Evolutionary conservation across 1,140 invertebrate genomes (phyloP).

Genomic region (Pomacea maculata): DNA sequence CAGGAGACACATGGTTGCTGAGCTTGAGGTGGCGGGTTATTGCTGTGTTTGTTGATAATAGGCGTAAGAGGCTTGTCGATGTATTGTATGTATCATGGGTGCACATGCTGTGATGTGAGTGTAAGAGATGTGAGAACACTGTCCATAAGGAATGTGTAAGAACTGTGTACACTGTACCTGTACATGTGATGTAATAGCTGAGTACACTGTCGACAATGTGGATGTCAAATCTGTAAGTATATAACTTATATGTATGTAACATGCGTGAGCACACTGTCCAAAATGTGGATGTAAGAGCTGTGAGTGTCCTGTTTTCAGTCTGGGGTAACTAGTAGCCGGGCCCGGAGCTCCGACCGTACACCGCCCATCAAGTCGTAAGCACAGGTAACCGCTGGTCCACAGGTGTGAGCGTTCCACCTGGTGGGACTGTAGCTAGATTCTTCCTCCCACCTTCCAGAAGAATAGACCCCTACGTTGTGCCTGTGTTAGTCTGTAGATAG

Average conservation of each 20-base stretch:
- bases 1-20: too few species aligned
- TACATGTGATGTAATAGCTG: too few species aligned
- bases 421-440: neutral
- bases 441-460: neutral
- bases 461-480: neutral
- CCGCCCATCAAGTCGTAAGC: slow-evolving; percentile 13
- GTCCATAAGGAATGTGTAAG: neutral
- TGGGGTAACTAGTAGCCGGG: slow-evolving; percentile 12
- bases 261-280: neutral
- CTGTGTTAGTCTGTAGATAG: neutral
- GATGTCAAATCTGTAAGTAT: neutral
- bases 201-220: neutral
- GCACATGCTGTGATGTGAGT: too few species aligned
- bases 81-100: too few species aligned
- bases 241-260: neutral
- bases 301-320: slow-evolving; percentile 16
- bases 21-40: neutral
- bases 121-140: neutral
- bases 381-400: slow-evolving; percentile 1
- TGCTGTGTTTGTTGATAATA: too few species aligned
- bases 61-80: neutral
- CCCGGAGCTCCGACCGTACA: slow-evolving; percentile 7
- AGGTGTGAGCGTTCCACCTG: too few species aligned
- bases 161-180: too few species aligned
- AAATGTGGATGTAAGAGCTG: neutral